Percentiles rank a stretch among this genome's conserved stretches.
These are phyloP conservation scores for Halocynthia roretzi DNA, from an alignment of 23 tunicate species.

Conservation along the genomic window DNA sequence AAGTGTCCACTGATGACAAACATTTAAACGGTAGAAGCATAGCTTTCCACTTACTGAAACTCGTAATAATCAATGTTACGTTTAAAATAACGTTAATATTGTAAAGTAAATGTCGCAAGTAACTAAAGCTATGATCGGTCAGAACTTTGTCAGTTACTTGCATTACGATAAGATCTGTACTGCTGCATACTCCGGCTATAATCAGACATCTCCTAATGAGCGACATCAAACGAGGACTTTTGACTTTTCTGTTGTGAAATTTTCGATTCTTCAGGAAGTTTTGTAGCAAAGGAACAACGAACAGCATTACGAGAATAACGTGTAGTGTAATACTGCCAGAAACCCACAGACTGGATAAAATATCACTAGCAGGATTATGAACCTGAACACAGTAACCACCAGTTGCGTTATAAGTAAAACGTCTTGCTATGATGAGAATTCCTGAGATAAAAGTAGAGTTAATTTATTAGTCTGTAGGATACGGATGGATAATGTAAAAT, in stretches of 20 bases:
- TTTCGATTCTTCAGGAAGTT: too few species aligned
- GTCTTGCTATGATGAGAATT: not conserved
- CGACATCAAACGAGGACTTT: conserved; percentile 8
- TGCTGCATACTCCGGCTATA: not conserved
- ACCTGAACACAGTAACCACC: not conserved
- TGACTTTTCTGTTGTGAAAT: too few species aligned
- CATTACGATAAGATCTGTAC: conserved; percentile 15
- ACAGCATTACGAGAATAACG: conserved; percentile 6
- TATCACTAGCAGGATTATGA: not conserved
- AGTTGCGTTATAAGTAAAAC: conserved; percentile 6
- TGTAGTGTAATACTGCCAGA: conserved; percentile 15
- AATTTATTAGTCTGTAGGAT: too few species aligned
- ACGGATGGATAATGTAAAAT: too few species aligned
- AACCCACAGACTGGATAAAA: not conserved
- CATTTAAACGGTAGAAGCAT: conserved; percentile 2
- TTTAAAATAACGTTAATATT: conserved; percentile 11
- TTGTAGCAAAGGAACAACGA: conserved; percentile 11
- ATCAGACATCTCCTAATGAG: conserved; percentile 21
- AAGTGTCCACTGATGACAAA: too few species aligned
- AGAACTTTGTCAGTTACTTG: not conserved
- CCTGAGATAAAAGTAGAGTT: too few species aligned
- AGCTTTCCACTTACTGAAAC: conserved; percentile 14
- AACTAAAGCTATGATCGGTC: not conserved
- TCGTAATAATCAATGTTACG: conserved; percentile 2
- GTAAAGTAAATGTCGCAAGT: conserved; percentile 19